These are phyloP conservation scores for Procambarus clarkii DNA, from an alignment of 1,140 invertebrate species.

Conservation along the genomic window DNA sequence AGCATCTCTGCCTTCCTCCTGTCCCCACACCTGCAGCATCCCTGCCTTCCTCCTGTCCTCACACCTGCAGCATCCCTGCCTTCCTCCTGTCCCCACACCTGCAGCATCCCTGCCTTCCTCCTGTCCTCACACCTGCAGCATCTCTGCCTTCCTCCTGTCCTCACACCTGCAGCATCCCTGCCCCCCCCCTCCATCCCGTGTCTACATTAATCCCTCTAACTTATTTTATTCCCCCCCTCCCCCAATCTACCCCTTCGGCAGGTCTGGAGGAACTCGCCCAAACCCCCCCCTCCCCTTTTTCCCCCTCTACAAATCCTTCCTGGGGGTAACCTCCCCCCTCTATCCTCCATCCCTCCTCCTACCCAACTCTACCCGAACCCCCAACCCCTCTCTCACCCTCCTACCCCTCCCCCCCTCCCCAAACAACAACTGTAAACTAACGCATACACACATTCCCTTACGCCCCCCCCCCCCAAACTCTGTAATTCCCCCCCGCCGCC, in stretches of 20 bases:
- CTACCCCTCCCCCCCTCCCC: not conserved
- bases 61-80: too few species aligned
- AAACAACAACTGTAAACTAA: not conserved
- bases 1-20: too few species aligned
- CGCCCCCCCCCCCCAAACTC: not conserved
- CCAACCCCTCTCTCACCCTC: not conserved
- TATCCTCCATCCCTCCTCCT: too few species aligned
- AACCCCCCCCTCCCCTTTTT: not conserved
- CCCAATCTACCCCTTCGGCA: not conserved
- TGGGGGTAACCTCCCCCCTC: not conserved
- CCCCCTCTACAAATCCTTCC: not conserved
- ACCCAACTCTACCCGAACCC: not conserved
- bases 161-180: too few species aligned
- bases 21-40: too few species aligned
- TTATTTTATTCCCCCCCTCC: not conserved
- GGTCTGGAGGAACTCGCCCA: too few species aligned
- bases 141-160: too few species aligned
- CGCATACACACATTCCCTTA: not conserved
- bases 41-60: too few species aligned
- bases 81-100: too few species aligned
- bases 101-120: too few species aligned
- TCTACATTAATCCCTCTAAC: not conserved
- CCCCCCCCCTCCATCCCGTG: too few species aligned
- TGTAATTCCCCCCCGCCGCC: slow-evolving; percentile 50
- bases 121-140: too few species aligned